Evolutionary conservation across 2,888 invertebrate species (phyloP).

Genomic region (Drosophila anomalata): DNA sequence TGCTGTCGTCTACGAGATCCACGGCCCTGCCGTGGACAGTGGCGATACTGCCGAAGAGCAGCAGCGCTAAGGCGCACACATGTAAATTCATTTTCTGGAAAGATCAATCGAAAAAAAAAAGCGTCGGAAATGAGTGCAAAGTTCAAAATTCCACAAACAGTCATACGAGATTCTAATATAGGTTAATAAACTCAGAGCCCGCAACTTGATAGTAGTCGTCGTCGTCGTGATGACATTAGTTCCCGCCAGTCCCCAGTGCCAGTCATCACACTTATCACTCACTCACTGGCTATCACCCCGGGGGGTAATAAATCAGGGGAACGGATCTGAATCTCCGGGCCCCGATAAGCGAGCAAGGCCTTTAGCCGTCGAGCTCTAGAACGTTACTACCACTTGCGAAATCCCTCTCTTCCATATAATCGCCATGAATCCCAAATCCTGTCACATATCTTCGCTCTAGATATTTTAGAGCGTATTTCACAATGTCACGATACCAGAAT

Average conservation of each 20-base stretch:
- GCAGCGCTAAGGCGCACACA: constrained; percentile 81
- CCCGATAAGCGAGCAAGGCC: constrained; percentile 39
- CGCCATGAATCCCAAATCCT: constrained; percentile 14
- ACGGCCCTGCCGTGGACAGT: constrained; percentile 80
- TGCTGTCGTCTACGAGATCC: constrained; percentile 72
- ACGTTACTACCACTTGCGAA: constrained; percentile 34
- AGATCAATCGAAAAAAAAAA: not conserved
- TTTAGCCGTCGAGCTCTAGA: constrained; percentile 31
- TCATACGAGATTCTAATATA: constrained; percentile 52
- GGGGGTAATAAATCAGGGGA: constrained; percentile 27
- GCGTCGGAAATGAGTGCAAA: constrained; percentile 29
- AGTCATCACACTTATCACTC: constrained; percentile 26
- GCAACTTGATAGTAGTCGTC: constrained; percentile 17
- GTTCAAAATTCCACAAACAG: constrained; percentile 14
- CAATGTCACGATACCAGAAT: constrained; percentile 41
- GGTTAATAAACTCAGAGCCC: constrained; percentile 63
- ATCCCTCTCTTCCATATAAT: too few relatives aligned
- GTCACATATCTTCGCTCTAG: constrained; percentile 11
- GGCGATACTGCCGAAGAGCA: constrained; percentile 78
- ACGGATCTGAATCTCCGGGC: constrained; percentile 6
- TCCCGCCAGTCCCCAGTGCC: constrained; percentile 26
- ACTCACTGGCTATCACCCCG: not conserved
- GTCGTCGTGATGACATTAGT: not conserved
- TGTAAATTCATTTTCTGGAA: constrained; percentile 84
- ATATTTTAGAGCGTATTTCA: constrained; percentile 28